These are phyloP conservation scores for Limanda limanda DNA, from an alignment of 2,113 vertebrate genomes.

Conservation along the genomic window DNA sequence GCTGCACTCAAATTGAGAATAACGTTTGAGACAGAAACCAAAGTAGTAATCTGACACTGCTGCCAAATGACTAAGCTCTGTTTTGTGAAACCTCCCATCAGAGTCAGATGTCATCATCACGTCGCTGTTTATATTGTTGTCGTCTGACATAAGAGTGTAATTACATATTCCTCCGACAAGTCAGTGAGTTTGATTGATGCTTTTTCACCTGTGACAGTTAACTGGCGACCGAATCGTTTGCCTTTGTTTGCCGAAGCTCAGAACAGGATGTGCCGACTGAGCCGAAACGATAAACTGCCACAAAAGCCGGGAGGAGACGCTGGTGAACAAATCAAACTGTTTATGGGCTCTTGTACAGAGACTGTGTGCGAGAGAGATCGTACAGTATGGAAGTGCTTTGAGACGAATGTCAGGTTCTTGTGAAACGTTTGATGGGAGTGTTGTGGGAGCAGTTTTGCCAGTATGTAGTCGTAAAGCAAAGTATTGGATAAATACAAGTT, in stretches of 20 bases:
- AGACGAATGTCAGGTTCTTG: neutral
- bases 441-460: conserved; percentile 7
- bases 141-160: neutral
- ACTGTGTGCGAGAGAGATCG: neutral
- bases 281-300: conserved; percentile 24
- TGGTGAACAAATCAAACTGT: conserved; percentile 23
- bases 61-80: neutral
- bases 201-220: conserved; percentile 38
- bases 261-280: conserved; percentile 36
- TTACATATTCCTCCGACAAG: conserved; percentile 24
- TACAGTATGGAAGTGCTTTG: neutral
- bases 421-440: neutral
- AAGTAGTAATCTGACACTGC: neutral
- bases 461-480: conserved; percentile 1
- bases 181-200: conserved; percentile 21
- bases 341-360: conserved; percentile 24
- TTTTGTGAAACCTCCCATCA: conserved; percentile 5
- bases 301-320: conserved; percentile 20
- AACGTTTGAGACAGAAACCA: neutral
- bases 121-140: conserved; percentile 3
- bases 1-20: neutral
- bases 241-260: conserved; percentile 19
- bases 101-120: neutral
- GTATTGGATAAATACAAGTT: neutral
- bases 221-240: conserved; percentile 36